Evolutionary conservation across 2,113 vertebrate genomes (phyloP).

Genomic region (Orycteropus afer): DNA sequence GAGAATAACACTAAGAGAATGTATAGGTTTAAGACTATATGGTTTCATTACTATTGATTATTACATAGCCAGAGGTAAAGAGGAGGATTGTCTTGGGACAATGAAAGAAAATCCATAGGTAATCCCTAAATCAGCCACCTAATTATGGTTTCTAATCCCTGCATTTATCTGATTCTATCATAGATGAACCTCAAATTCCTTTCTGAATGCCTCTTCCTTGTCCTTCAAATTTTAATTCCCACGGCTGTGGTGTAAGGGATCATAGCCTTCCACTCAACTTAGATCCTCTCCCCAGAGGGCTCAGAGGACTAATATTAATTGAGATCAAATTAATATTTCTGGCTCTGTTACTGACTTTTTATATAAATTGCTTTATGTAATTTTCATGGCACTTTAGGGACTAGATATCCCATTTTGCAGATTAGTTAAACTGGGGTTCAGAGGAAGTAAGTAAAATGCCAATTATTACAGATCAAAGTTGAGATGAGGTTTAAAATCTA

Average conservation of each 20-base stretch:
- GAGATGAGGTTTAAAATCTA: not conserved
- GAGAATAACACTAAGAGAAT: not conserved
- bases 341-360: not conserved
- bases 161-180: not conserved
- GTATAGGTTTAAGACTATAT: not conserved
- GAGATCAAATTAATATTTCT: not conserved
- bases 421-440: constrained; percentile 22
- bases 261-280: not conserved
- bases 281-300: not conserved
- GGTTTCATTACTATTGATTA: not conserved
- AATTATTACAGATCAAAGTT: not conserved
- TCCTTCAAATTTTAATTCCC: not conserved
- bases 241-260: not conserved
- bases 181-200: not conserved
- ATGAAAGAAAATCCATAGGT: not conserved
- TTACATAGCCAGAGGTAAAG: not conserved
- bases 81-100: not conserved
- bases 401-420: not conserved
- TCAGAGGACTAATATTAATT: not conserved
- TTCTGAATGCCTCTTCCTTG: not conserved
- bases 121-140: not conserved
- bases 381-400: not conserved
- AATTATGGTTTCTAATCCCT: not conserved
- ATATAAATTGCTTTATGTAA: constrained; percentile 22
- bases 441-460: not conserved